Evolutionary conservation across 2,888 invertebrate species (phyloP).

Genomic region (Pandemis heparana): DNA sequence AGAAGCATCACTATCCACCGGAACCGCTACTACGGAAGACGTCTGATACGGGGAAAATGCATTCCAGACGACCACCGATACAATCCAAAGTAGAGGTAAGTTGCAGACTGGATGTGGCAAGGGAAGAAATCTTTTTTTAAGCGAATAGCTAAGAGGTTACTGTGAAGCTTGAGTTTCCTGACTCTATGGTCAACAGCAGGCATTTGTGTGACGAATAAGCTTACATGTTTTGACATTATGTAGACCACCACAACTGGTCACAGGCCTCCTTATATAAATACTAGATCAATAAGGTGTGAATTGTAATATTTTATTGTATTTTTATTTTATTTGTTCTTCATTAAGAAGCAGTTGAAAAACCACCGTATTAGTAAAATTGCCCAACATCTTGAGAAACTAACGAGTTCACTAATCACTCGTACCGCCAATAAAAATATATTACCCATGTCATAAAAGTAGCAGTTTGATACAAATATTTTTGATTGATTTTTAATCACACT

Average conservation of each 20-base stretch:
- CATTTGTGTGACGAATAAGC: no score
- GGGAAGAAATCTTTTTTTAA: not conserved
- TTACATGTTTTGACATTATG: no score
- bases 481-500: constrained; percentile 23
- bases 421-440: constrained; percentile 12
- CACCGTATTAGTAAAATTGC: not conserved
- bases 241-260: no score
- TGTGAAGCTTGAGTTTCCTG: no score
- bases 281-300: no score
- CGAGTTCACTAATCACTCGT: not conserved
- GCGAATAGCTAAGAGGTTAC: no score
- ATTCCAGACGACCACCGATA: constrained; percentile 58
- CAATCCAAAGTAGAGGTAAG: constrained; percentile 10
- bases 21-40: constrained; percentile 68
- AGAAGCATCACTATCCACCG: constrained; percentile 20
- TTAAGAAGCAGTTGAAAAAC: not conserved
- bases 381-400: not conserved
- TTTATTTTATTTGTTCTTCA: no score
- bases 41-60: constrained; percentile 76
- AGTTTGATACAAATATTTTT: constrained; percentile 2
- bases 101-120: constrained; percentile 18
- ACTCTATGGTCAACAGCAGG: no score
- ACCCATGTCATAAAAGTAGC: not conserved
- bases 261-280: no score
- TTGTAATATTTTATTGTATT: no score